Conservation (phyloP, 1,140 invertebrate species). For the Drosophila sulfurigaster region DNA sequence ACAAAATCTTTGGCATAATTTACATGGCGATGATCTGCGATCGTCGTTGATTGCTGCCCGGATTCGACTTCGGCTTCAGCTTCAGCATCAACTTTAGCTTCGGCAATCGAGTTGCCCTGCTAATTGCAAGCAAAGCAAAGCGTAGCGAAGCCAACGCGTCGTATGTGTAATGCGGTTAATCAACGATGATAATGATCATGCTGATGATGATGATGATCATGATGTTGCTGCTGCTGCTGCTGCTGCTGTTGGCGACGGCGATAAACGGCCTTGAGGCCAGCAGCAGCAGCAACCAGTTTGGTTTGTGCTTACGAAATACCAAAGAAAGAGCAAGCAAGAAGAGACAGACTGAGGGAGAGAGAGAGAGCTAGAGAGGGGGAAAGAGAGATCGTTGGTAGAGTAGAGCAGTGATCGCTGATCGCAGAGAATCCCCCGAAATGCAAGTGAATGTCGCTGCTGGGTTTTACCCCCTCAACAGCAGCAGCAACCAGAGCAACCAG, state of each 20-base stretch:
- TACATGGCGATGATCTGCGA: slow-evolving; percentile 48
- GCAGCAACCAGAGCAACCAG: neutral
- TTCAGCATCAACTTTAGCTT: slow-evolving; percentile 3
- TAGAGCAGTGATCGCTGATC: slow-evolving; percentile 1
- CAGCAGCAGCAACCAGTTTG: slow-evolving; percentile 69
- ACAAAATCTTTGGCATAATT: slow-evolving; percentile 60
- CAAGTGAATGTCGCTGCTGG: slow-evolving; percentile 65
- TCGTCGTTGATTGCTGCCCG: slow-evolving; percentile 35
- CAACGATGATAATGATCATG: slow-evolving; percentile 50
- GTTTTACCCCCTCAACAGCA: slow-evolving; percentile 40
- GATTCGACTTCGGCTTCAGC: slow-evolving; percentile 19
- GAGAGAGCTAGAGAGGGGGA: neutral
- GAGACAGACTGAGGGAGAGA: slow-evolving; percentile 9
- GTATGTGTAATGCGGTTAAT: slow-evolving; percentile 80
- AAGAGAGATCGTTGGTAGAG: neutral
- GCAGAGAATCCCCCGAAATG: slow-evolving; percentile 54
- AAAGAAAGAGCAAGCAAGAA: slow-evolving; percentile 29
- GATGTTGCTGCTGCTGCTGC: slow-evolving; percentile 15
- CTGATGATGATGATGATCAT: slow-evolving; percentile 19
- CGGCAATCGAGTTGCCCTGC: slow-evolving; percentile 58
- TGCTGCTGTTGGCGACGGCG: slow-evolving; percentile 34
- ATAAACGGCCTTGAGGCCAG: slow-evolving; percentile 76
- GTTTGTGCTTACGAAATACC: slow-evolving; percentile 77
- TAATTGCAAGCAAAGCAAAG: slow-evolving; percentile 73
- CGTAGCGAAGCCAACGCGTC: slow-evolving; percentile 55